Base-by-base conservation (phyloP, 2,797 vertebrate genomes). In the Poeciliopsis gracilis region DNA sequence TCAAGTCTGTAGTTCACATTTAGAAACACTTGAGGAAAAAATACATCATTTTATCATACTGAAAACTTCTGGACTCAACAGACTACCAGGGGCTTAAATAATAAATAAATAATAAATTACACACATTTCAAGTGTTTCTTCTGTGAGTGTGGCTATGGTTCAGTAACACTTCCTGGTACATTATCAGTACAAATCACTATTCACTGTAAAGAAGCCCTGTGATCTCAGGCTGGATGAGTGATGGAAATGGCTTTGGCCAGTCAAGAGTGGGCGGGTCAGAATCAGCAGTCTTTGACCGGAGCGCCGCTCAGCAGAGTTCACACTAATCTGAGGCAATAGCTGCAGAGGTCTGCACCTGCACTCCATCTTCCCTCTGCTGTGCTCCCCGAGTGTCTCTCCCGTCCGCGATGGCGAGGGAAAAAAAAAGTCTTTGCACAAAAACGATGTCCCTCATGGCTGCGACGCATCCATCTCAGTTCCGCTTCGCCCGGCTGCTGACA, bases 261-360 rank as follows among this genome's bases (percentile, higher is more conserved):
- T 47, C 46, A 53, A 53, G 51, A 53, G 51, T 25, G 51, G 49
- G 7, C 38, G 33, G 16, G 15, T 66, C 63, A 38, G 63, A 66
- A 38, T 36, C 33, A 23, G 33, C 63, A 41, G 33, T 23, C 8
- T 67, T 38, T 23, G 33, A 66, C 61, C 33, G 3, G 33, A 38
- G 33, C 16, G 20, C 11, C 20, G 33, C 33, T 66, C 61, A 38
- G 33, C 61, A 66, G 28, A 30, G 15, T 61, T 30, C 33, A 18
- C 28, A 61, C 57, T 61, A 16, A 61, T 61, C 28, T 61, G 57
- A 61, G 57, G 51, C 76, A 70, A 77, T 73, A 7, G 55, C 85
- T 23, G 73, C 57, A 74, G 46, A 25, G 75, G 71, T 66, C 61
- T 66, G 61, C 61, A 66, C 16, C 36, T 66, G 61, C 16, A 66